Evolutionary conservation across 2,113 vertebrate genomes (phyloP).

Genomic region (Fukomys damarensis): DNA sequence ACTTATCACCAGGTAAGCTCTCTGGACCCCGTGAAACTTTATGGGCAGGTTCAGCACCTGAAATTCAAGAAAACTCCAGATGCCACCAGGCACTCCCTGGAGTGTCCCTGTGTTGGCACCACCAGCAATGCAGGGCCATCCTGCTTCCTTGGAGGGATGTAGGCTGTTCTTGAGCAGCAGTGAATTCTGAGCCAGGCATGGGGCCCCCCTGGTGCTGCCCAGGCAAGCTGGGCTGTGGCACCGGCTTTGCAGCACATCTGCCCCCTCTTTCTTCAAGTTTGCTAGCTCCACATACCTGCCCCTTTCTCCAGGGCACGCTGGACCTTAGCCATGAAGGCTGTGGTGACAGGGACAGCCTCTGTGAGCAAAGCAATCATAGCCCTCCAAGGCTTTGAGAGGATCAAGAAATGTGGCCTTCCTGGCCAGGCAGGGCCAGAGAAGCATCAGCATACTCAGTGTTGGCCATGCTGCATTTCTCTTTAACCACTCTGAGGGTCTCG

Average conservation of each 20-base stretch:
- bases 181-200: background rate
- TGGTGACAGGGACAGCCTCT: background rate
- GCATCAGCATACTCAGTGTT: background rate
- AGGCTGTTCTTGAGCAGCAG: background rate
- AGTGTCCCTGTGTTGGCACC: background rate
- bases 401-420: background rate
- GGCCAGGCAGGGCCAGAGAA: background rate
- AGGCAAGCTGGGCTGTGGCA: background rate
- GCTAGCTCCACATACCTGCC: background rate
- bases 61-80: background rate
- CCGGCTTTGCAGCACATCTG: background rate
- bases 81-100: fast-evolving
- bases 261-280: background rate
- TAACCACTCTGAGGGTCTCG: background rate
- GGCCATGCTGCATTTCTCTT: background rate
- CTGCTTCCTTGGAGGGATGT: background rate
- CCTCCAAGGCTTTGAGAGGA: background rate
- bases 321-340: no score
- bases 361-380: background rate
- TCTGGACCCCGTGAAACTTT: background rate
- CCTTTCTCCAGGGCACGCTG: background rate
- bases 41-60: fast-evolving
- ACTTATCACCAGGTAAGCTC: background rate
- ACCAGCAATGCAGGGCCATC: fast-evolving
- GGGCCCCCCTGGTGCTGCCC: background rate